phyloP scores from a whole-genome alignment of 1,140 invertebrate species.

The Zaprionus davidi region DNA sequence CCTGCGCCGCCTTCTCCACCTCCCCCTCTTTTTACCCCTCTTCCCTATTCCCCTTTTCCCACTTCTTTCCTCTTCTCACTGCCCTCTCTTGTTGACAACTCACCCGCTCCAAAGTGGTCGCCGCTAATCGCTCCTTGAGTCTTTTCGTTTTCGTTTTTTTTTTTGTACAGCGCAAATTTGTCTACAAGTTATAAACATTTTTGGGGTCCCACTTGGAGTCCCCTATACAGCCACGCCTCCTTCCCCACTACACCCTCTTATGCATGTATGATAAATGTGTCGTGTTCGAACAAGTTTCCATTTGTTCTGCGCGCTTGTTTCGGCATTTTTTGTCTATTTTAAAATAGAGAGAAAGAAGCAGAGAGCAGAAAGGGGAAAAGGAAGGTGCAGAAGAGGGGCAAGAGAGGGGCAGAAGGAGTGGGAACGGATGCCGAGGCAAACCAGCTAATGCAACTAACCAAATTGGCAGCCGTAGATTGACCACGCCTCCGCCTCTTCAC shows the following conservation, averaged over 20 bases:
- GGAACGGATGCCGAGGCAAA: conserved; percentile 8
- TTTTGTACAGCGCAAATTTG: conserved; percentile 58
- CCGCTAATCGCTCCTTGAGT: conserved; percentile 29
- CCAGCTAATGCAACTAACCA: conserved; percentile 25
- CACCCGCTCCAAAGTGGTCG: conserved; percentile 13
- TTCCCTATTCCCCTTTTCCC: not conserved
- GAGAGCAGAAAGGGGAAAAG: not conserved
- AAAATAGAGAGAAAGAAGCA: not conserved
- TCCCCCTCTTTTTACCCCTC: not conserved
- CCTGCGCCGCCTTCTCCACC: not conserved
- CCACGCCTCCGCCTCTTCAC: not conserved
- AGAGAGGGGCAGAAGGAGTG: not conserved
- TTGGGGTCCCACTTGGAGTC: conserved; percentile 20
- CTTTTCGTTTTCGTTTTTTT: conserved; percentile 10
- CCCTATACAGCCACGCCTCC: conserved; percentile 7
- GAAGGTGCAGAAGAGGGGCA: too few species aligned
- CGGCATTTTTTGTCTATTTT: conserved; percentile 17
- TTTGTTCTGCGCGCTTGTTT: conserved; percentile 63
- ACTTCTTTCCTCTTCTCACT: too few species aligned
- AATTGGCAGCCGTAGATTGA: conserved; percentile 15
- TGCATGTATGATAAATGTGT: conserved; percentile 67
- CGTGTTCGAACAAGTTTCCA: conserved; percentile 68
- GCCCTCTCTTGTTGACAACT: not conserved
- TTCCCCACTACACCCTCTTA: conserved; percentile 3
- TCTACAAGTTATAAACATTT: conserved; percentile 69